Conservation (phyloP, 2,113 vertebrate species). For the Pampusana beccarii region DNA sequence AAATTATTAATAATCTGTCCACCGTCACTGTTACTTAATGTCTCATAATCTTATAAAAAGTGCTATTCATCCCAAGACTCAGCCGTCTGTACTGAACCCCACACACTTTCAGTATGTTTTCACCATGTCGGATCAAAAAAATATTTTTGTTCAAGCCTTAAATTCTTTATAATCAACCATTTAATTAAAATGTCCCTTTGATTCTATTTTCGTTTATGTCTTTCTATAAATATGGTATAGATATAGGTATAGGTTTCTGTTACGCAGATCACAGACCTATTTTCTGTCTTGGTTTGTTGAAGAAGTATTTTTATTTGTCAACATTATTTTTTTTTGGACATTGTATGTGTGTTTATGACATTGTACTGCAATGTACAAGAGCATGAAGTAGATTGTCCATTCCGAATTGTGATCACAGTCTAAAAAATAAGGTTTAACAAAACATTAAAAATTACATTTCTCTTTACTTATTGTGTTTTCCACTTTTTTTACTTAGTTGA, state of each 20-base stretch:
- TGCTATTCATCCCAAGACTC: background rate
- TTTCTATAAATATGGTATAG: background rate
- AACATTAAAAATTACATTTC: background rate
- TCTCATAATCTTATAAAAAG: background rate
- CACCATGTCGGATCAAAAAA: background rate
- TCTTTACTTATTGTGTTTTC: background rate
- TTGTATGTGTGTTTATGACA: background rate
- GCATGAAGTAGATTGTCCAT: background rate
- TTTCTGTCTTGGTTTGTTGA: background rate
- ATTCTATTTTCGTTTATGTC: background rate
- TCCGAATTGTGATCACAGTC: background rate
- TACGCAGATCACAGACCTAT: background rate
- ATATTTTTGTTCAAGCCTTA: background rate
- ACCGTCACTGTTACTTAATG: background rate
- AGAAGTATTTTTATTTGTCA: background rate
- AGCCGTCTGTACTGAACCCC: background rate
- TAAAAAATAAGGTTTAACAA: background rate
- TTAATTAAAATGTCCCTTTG: background rate
- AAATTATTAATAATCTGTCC: background rate
- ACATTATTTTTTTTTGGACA: background rate
- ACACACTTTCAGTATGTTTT: background rate
- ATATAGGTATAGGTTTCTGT: background rate
- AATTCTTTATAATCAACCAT: background rate
- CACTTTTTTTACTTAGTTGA: background rate
- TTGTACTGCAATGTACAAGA: background rate